Evolutionary conservation across 2,888 invertebrate species (phyloP), one percentile per base, ranked within the genome.

Genomic region (Heliconius aoede): DNA sequence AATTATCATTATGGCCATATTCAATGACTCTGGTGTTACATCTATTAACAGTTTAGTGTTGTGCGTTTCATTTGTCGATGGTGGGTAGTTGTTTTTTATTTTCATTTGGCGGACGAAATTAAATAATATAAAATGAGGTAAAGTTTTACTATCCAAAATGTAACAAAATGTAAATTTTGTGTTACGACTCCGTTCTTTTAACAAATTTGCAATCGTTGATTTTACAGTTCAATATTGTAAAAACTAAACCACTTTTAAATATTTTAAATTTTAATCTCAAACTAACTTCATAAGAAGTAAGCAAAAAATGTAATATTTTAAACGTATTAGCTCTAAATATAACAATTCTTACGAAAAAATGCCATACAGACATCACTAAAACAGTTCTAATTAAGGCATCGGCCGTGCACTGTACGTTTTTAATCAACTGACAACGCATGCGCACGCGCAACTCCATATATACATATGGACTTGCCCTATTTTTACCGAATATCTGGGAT

Each of bases 1-100:
- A 94, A 94, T 94, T 93, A 94, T 91, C 91, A 94, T 94, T 94
- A 94, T 92, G 94, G 93, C 91, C 94, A 89, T 92, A 93, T 94
- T 94, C 94, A 94, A 94, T 94, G 94, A 94, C 94, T 92, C 89
- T 94, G 93, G 94, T 93, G 94, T 94, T 94, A 91, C 90, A 88
- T 90, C 89, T 90, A 92, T 94, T 93, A 94, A 93, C 90, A 84
- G 84, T 85, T 81, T 90, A 90, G 92, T 83, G 91, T 82, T 86
- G 90, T 81, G 62, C 21, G 18, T 8, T 40, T 1, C 1, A 7
- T 18, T 18, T 74, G 51, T 61, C 46, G 67, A 76, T 71, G 11
- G 26, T 26, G 11, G 60, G 15, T 15, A 13, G 13, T n/a, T 13
- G 13, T 24, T 24, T 58, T 60, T 5, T 60, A 26, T 15, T 11